A percentile compares a stretch with the other conserved stretches of the same genome.
Conservation (phyloP, 2,113 vertebrate species). For the Gadus macrocephalus region DNA sequence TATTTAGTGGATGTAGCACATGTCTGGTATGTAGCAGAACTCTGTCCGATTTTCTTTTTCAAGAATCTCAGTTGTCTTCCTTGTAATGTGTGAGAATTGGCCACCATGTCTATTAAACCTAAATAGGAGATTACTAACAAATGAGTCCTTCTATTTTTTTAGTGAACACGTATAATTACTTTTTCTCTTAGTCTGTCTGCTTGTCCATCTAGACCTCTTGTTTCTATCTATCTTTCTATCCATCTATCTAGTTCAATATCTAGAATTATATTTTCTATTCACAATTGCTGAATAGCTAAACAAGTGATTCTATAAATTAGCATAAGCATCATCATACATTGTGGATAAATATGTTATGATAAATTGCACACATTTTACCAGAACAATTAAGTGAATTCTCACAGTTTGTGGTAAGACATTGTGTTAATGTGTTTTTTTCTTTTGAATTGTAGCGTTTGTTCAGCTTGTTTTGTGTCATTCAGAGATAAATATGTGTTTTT, state of each 20-base stretch:
- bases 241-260: neutral
- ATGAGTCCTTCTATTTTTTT: neutral
- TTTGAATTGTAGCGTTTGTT: too few species aligned
- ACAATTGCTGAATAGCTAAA: too few species aligned
- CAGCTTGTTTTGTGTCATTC: too few species aligned
- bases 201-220: neutral
- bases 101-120: neutral
- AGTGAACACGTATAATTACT: neutral
- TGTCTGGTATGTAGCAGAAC: conserved; percentile 56
- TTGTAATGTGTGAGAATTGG: conserved; percentile 1
- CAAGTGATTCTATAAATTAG: too few species aligned
- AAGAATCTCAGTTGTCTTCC: conserved; percentile 5
- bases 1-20: conserved; percentile 50
- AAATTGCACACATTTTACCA: too few species aligned
- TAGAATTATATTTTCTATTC: neutral
- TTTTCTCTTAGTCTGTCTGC: neutral
- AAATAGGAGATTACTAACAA: neutral
- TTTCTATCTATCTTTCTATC: neutral
- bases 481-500: too few species aligned
- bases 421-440: too few species aligned
- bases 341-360: too few species aligned
- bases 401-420: too few species aligned
- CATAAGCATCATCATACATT: too few species aligned
- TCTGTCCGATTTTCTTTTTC: neutral
- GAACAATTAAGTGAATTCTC: too few species aligned